Percentiles rank a stretch among this genome's conserved stretches.
phyloP scores from a whole-genome alignment of 2,113 vertebrate species.

The Phodopus roborovskii region DNA sequence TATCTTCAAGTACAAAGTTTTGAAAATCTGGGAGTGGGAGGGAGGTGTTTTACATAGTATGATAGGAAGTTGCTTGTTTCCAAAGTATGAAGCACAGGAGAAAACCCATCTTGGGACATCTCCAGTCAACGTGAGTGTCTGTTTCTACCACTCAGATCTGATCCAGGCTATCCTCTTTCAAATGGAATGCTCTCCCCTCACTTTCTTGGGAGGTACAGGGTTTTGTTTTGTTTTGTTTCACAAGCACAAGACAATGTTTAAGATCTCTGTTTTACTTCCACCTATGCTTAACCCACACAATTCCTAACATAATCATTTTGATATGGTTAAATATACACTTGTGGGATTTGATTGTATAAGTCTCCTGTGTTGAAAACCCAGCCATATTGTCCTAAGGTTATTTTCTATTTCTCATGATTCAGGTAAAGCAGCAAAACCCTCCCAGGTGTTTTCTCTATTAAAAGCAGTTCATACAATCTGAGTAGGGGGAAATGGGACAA shows the following conservation, averaged over 20 bases:
- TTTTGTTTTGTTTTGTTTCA: background rate
- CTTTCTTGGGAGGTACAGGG: background rate
- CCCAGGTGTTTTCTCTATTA: background rate
- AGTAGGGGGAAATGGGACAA: background rate
- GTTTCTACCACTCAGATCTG: background rate
- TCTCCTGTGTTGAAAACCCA: background rate
- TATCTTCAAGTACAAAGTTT: background rate
- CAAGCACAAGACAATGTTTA: background rate
- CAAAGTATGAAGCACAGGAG: background rate
- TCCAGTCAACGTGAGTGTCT: background rate
- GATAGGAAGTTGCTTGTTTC: background rate
- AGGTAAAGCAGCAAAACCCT: background rate
- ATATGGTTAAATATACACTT: background rate
- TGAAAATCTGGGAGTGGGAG: background rate
- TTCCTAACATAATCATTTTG: background rate
- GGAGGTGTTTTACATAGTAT: background rate
- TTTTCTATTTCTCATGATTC: background rate
- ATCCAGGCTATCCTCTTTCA: background rate
- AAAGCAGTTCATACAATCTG: background rate
- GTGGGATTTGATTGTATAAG: background rate
- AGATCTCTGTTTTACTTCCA: slow-evolving; percentile 5
- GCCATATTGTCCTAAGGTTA: background rate
- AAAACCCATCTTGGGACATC: background rate
- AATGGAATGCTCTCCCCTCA: background rate
- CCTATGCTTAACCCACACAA: background rate